Evolutionary conservation across 2,797 vertebrate species (phyloP).

Genomic region (Glyptemys insculpta): DNA sequence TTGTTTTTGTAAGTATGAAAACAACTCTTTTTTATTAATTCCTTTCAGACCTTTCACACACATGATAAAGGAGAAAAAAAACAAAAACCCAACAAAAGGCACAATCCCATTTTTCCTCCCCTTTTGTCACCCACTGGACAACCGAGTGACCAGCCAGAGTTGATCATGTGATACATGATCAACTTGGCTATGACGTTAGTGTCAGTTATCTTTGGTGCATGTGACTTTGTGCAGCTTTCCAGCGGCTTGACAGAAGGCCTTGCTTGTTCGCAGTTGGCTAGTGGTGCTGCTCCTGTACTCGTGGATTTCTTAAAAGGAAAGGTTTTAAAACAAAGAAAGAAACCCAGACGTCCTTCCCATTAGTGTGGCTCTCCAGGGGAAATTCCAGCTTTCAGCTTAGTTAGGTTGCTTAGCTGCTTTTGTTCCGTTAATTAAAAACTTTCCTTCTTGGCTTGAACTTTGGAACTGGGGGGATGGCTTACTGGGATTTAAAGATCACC

Average conservation of each 20-base stretch:
- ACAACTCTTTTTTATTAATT: neutral
- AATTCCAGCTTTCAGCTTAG: neutral
- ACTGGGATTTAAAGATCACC: neutral
- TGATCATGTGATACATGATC: neutral
- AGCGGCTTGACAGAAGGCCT: neutral
- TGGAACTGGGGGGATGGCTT: neutral
- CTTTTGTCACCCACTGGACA: neutral
- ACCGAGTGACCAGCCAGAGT: neutral
- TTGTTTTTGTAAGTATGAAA: too few relatives aligned
- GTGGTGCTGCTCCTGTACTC: neutral
- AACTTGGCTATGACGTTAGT: neutral
- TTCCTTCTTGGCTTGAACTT: neutral
- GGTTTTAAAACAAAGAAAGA: neutral
- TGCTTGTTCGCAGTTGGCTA: neutral
- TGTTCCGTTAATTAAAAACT: neutral
- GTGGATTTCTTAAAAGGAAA: neutral
- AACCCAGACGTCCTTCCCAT: neutral
- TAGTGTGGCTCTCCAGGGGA: neutral
- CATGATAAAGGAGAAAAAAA: neutral
- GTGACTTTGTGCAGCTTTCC: neutral
- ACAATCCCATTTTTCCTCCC: neutral
- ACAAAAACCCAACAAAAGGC: rapidly evolving
- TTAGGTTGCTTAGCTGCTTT: neutral
- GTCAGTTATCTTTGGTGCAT: neutral
- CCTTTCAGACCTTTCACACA: neutral